Percentiles rank a stretch among this genome's conserved stretches.
phyloP scores from a whole-genome alignment of 2,888 invertebrate species.

The Allolobophora icterica region DNA sequence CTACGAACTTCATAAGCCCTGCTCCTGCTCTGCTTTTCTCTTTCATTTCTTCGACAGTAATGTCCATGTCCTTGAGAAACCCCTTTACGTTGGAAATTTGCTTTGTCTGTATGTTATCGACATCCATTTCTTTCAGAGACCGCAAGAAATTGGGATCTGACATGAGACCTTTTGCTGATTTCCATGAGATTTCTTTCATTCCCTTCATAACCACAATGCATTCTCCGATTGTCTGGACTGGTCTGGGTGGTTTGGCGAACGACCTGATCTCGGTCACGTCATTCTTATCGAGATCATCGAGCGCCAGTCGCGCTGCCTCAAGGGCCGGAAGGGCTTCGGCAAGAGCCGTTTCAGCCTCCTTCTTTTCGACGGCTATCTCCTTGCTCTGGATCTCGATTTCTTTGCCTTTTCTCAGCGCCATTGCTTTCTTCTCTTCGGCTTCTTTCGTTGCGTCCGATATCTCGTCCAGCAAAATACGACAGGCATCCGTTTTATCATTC shows the following conservation, averaged over 20 bases:
- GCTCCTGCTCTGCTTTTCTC: slow-evolving; percentile 83
- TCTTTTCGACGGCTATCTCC: slow-evolving; percentile 81
- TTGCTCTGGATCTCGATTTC: slow-evolving; percentile 84
- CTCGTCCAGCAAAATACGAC: slow-evolving; percentile 78
- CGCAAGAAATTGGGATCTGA: slow-evolving; percentile 84
- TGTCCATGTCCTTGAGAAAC: slow-evolving; percentile 64
- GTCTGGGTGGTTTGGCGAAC: slow-evolving; percentile 87
- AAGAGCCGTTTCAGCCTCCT: slow-evolving; percentile 81
- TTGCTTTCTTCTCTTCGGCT: slow-evolving; percentile 79
- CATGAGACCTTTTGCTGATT: slow-evolving; percentile 89
- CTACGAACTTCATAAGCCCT: slow-evolving; percentile 83
- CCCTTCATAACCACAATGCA: slow-evolving; percentile 86
- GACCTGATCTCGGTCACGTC: slow-evolving; percentile 87
- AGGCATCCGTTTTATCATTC: slow-evolving; percentile 77
- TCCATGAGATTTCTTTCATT: slow-evolving; percentile 86
- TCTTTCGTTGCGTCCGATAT: slow-evolving; percentile 72
- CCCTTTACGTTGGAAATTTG: slow-evolving; percentile 48
- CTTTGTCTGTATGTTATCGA: slow-evolving; percentile 63
- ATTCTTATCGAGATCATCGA: slow-evolving; percentile 83
- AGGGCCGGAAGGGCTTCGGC: slow-evolving; percentile 84
- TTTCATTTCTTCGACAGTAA: slow-evolving; percentile 79
- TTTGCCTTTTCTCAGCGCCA: slow-evolving; percentile 79
- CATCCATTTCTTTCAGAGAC: slow-evolving; percentile 84
- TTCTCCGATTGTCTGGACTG: slow-evolving; percentile 88
- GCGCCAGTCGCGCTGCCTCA: slow-evolving; percentile 79